Evolutionary conservation across 2,113 vertebrate genomes (phyloP).

Genomic region (Nerophis lumbriciformis): DNA sequence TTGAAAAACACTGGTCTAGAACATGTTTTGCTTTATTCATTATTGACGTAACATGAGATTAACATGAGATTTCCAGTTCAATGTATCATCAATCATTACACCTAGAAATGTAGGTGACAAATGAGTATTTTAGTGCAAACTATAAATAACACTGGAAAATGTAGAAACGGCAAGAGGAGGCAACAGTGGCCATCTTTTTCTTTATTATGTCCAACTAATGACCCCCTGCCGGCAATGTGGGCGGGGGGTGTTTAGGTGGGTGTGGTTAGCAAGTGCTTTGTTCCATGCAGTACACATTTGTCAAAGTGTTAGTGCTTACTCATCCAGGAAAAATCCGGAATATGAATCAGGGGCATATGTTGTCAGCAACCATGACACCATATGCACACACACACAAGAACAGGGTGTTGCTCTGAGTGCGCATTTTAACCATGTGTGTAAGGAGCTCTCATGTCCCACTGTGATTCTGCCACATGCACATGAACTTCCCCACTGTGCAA

Average conservation of each 20-base stretch:
- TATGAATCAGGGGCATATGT: conserved; percentile 8
- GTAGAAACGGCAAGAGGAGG: conserved; percentile 6
- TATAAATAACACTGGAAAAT: neutral
- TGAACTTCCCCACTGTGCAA: conserved; percentile 26
- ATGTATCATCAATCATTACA: too few relatives aligned
- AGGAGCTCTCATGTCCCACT: conserved; percentile 44
- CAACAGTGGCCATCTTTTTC: neutral
- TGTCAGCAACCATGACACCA: neutral
- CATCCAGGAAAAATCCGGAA: conserved; percentile 37
- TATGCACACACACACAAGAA: conserved; percentile 7
- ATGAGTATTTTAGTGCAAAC: too few relatives aligned
- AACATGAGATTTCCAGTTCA: too few relatives aligned
- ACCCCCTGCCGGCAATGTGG: neutral
- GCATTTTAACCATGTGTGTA: conserved; percentile 52
- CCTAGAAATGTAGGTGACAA: too few relatives aligned
- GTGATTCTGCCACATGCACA: conserved; percentile 15
- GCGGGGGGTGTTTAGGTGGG: neutral
- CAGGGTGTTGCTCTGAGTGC: conserved; percentile 29
- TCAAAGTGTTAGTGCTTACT: conserved; percentile 27
- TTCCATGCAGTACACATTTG: conserved; percentile 31
- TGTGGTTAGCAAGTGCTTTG: conserved; percentile 6
- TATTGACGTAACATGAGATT: too few relatives aligned
- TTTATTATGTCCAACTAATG: conserved; percentile 11
- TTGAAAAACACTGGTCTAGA: too few relatives aligned
- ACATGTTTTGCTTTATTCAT: too few relatives aligned